These are phyloP conservation scores for Synergus laeviventris DNA, from an alignment of 2,888 invertebrate genomes.

Conservation along the genomic window DNA sequence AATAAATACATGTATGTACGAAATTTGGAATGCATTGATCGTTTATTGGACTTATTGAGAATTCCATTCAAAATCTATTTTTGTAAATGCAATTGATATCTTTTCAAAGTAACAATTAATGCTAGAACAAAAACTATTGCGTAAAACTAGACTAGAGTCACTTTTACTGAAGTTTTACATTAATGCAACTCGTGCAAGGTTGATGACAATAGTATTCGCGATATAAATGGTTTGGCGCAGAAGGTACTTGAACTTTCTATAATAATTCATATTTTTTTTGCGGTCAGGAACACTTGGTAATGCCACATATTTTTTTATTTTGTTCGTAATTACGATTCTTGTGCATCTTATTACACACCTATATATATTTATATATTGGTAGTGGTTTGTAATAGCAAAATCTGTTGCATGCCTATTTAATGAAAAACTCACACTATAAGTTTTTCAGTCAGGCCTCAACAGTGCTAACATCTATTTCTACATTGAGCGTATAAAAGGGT, in stretches of 20 bases:
- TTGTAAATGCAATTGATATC: too few relatives aligned
- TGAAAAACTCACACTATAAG: neutral
- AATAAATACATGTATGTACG: too few relatives aligned
- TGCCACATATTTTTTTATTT: neutral
- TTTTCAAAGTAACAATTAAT: too few relatives aligned
- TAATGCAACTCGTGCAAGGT: neutral
- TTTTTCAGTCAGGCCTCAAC: neutral
- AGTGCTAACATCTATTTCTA: neutral
- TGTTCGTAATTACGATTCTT: neutral
- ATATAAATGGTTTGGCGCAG: slow-evolving; percentile 1
- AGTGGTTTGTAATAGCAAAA: neutral
- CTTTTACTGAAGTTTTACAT: neutral
- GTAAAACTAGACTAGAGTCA: neutral
- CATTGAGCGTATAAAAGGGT: neutral
- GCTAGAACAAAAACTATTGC: neutral
- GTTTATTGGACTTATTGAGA: too few relatives aligned
- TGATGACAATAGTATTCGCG: neutral
- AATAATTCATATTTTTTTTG: neutral
- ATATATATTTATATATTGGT: neutral
- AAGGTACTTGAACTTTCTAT: slow-evolving; percentile 7
- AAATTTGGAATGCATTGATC: too few relatives aligned
- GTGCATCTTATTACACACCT: neutral
- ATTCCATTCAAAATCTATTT: too few relatives aligned
- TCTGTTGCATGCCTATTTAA: slow-evolving; percentile 1
- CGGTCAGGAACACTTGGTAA: neutral